Conservation (phyloP, 2,113 vertebrate species). For the Sinocyclocheilus grahami region DNA sequence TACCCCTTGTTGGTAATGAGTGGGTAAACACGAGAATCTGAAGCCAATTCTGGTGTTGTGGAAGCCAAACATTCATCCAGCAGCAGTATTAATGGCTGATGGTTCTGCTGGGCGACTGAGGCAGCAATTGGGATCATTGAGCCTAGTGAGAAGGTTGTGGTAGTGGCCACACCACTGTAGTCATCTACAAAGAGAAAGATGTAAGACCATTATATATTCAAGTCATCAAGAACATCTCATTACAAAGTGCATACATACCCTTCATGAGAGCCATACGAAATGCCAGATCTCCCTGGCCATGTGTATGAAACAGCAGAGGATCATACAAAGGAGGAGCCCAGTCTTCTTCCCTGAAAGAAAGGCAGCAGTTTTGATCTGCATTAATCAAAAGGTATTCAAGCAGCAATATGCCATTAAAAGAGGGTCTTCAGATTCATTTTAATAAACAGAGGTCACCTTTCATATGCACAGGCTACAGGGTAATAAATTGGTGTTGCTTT, state of each 20-base stretch:
- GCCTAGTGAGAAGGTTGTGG: slow-evolving; percentile 69
- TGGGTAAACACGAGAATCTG: slow-evolving; percentile 55
- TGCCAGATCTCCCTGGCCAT: slow-evolving; percentile 59
- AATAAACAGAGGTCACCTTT: slow-evolving; percentile 56
- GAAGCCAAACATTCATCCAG: slow-evolving; percentile 76
- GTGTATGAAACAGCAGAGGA: slow-evolving; percentile 61
- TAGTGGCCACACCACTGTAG: slow-evolving; percentile 67
- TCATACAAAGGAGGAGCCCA: slow-evolving; percentile 61
- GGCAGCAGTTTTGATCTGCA: not conserved
- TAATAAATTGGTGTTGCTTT: slow-evolving; percentile 42
- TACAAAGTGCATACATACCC: slow-evolving; percentile 53
- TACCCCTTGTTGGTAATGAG: slow-evolving; percentile 79
- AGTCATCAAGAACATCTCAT: not conserved
- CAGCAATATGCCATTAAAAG: not conserved
- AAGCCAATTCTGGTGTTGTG: slow-evolving; percentile 52
- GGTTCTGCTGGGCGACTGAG: slow-evolving; percentile 61
- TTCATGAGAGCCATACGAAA: slow-evolving; percentile 73
- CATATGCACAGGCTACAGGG: slow-evolving; percentile 64
- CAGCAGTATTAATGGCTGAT: slow-evolving; percentile 74
- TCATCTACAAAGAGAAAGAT: slow-evolving; percentile 60
- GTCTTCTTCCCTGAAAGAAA: slow-evolving; percentile 59
- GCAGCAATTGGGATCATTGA: slow-evolving; percentile 72
- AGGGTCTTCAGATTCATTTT: not conserved
- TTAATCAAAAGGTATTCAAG: not conserved
- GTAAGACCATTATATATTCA: not conserved